Percentiles rank a stretch among this genome's conserved stretches.
Conservation (phyloP, 1,140 invertebrate genomes). For the Saxidomus purpurata region DNA sequence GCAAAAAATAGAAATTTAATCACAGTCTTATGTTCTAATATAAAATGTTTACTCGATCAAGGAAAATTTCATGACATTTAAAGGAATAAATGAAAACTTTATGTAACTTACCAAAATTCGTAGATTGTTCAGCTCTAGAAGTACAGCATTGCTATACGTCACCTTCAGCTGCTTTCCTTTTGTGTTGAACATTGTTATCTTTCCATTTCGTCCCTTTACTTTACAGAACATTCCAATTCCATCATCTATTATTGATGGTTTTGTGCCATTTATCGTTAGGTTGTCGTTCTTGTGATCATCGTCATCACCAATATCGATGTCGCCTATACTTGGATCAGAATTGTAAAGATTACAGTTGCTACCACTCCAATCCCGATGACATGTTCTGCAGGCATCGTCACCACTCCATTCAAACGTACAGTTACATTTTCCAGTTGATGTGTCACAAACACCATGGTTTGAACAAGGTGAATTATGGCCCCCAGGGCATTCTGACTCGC, state of each 20-base stretch:
- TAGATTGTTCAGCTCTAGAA: constrained; percentile 47
- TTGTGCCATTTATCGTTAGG: neutral
- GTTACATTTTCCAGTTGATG: constrained; percentile 43
- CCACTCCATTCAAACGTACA: constrained; percentile 59
- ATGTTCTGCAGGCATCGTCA: constrained; percentile 42
- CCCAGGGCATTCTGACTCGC: constrained; percentile 56
- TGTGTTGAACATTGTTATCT: constrained; percentile 45
- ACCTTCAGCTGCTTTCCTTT: neutral
- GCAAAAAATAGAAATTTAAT: no score
- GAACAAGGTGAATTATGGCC: constrained; percentile 49
- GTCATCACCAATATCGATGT: constrained; percentile 18
- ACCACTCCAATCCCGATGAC: constrained; percentile 36
- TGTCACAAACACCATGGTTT: constrained; percentile 55
- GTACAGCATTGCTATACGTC: constrained; percentile 27
- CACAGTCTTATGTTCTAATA: no score
- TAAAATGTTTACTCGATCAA: no score
- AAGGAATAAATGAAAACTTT: no score
- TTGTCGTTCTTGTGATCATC: neutral
- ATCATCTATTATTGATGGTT: neutral
- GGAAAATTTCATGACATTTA: no score
- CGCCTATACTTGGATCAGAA: constrained; percentile 15
- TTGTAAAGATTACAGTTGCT: constrained; percentile 35
- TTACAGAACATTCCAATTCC: neutral
- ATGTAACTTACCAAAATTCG: constrained; percentile 50
- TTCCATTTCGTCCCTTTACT: constrained; percentile 30